Percentiles rank a stretch among this genome's conserved stretches.
Conservation (phyloP, 1,140 invertebrate species). For the Pogonognathellus flavescens region DNA sequence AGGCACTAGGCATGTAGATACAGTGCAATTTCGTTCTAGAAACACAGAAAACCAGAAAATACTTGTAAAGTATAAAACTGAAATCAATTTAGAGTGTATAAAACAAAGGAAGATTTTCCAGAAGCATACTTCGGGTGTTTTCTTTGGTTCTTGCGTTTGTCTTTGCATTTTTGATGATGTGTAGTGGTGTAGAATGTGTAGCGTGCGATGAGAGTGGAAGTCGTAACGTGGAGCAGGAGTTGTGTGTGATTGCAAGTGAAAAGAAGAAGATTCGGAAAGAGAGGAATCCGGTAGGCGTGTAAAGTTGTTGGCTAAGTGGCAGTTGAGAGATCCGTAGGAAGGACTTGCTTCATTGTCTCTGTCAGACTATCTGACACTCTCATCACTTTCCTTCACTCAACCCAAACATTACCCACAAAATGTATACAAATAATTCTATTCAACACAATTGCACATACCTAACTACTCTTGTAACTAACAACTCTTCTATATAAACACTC, state of each 20-base stretch:
- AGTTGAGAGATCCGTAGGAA: conserved; percentile 44
- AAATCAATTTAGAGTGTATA: too few relatives aligned
- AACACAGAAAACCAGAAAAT: too few relatives aligned
- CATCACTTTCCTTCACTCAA: conserved; percentile 46
- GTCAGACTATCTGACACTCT: conserved; percentile 51
- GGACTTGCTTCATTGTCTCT: conserved; percentile 9
- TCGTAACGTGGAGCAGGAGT: background rate
- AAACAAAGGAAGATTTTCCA: too few relatives aligned
- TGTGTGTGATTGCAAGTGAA: background rate
- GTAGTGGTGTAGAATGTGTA: too few relatives aligned
- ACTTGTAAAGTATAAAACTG: too few relatives aligned
- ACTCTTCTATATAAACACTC: background rate
- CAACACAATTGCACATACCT: background rate
- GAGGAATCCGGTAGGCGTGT: conserved; percentile 20
- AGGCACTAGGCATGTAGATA: too few relatives aligned
- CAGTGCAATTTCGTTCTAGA: too few relatives aligned
- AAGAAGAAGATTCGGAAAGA: conserved; percentile 15
- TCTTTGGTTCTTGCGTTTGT: too few relatives aligned
- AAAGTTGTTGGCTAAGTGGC: conserved; percentile 32
- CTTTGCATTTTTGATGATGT: too few relatives aligned
- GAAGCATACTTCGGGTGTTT: too few relatives aligned
- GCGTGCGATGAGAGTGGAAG: background rate
- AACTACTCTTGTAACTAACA: background rate
- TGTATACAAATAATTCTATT: background rate
- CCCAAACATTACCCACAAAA: conserved; percentile 21